Conservation (phyloP, 1,140 invertebrate genomes). For the Stenopsyche tienmushanensis region DNA sequence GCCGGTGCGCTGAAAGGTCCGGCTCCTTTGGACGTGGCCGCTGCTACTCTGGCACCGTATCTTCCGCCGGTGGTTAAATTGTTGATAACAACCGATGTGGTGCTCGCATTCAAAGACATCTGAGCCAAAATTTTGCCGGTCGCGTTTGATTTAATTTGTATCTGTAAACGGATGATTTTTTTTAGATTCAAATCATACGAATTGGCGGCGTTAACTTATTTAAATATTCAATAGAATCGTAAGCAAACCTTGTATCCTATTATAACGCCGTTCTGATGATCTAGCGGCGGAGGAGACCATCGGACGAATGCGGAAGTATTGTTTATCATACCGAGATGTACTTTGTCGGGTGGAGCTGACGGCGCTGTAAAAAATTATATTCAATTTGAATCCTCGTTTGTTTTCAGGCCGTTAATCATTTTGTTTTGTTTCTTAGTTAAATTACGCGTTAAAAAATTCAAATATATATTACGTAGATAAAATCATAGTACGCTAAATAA, state of each 20-base stretch:
- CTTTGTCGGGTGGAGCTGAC: constrained; percentile 77
- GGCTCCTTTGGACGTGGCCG: constrained; percentile 60
- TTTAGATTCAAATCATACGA: too few species aligned
- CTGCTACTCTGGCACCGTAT: constrained; percentile 67
- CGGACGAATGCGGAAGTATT: constrained; percentile 72
- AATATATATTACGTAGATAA: too few species aligned
- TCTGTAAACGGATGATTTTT: constrained; percentile 50
- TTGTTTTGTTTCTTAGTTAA: background rate
- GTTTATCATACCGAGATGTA: constrained; percentile 82
- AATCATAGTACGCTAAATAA: too few species aligned
- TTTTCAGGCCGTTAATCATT: background rate
- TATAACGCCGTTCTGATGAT: constrained; percentile 79
- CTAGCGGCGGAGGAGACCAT: constrained; percentile 78
- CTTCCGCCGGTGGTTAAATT: constrained; percentile 61
- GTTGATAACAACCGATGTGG: constrained; percentile 61
- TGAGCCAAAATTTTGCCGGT: constrained; percentile 64
- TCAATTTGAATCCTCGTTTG: background rate
- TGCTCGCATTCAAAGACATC: constrained; percentile 64
- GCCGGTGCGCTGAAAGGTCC: constrained; percentile 61
- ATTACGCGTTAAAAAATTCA: too few species aligned
- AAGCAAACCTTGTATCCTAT: constrained; percentile 74
- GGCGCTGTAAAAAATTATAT: constrained; percentile 59
- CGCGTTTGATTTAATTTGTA: constrained; percentile 65
- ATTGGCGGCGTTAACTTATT: background rate
- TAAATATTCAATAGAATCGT: background rate